Conservation (phyloP, 2,113 vertebrate species). For the Chaetodon auriga region DNA sequence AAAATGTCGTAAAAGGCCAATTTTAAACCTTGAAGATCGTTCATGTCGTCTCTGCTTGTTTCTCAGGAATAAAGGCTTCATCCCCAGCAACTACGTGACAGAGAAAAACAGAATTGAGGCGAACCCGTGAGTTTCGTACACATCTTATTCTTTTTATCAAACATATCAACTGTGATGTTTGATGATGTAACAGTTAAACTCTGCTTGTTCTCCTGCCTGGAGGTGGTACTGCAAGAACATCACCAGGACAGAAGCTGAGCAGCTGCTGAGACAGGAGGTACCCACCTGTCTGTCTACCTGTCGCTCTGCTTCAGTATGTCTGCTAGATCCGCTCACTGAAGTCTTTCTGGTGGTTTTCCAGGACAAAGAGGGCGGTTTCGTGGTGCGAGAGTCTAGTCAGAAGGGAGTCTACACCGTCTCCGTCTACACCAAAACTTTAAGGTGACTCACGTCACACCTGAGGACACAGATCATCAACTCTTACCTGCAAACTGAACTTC, state of each 20-base stretch:
- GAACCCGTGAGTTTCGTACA: conserved; percentile 85
- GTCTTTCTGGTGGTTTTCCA: conserved; percentile 63
- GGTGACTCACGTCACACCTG: conserved; percentile 76
- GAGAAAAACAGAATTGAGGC: conserved; percentile 87
- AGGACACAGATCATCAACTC: too few relatives aligned
- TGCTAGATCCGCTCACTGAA: too few relatives aligned
- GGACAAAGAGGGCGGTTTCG: conserved; percentile 90
- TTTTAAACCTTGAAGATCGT: too few relatives aligned
- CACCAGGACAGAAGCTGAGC: conserved; percentile 90
- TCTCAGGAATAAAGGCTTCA: conserved; percentile 90
- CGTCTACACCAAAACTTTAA: conserved; percentile 82
- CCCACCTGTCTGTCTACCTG: background rate
- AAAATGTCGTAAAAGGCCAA: background rate
- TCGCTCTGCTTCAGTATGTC: background rate
- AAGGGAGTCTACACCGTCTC: conserved; percentile 89
- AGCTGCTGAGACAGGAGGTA: conserved; percentile 89
- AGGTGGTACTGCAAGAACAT: conserved; percentile 93
- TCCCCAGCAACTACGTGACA: conserved; percentile 91
- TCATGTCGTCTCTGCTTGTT: background rate
- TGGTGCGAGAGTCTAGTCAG: conserved; percentile 92
- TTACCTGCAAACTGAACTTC: too few relatives aligned
- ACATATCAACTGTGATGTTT: too few relatives aligned
- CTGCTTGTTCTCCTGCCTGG: background rate
- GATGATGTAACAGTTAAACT: too few relatives aligned
- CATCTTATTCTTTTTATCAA: too few relatives aligned